Percentiles rank a stretch among this genome's conserved stretches.
Evolutionary conservation across 2,113 vertebrate species (phyloP).

Genomic region (Aspiorhynchus laticeps): DNA sequence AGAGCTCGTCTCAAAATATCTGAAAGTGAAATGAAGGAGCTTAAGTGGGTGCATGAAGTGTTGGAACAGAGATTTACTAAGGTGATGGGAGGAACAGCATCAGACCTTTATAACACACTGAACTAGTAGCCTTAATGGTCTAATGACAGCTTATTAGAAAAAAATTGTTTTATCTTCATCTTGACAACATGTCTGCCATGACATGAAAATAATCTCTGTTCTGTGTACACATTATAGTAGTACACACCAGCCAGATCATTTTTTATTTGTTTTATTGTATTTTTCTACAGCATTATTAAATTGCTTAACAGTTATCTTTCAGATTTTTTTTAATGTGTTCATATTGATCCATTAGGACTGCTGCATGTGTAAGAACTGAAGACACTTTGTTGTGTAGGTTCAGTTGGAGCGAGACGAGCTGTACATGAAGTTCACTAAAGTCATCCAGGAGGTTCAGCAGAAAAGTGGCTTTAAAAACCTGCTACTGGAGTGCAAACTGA

Average conservation of each 20-base stretch:
- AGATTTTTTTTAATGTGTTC: neutral
- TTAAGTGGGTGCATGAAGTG: conserved; percentile 82
- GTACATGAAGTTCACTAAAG: conserved; percentile 77
- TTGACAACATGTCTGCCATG: neutral
- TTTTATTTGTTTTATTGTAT: neutral
- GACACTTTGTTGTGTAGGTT: conserved; percentile 72
- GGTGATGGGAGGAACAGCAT: conserved; percentile 69
- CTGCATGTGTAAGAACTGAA: neutral
- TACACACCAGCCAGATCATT: neutral
- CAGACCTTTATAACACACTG: neutral
- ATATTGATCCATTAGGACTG: neutral
- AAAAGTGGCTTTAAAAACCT: conserved; percentile 79
- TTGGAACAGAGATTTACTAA: conserved; percentile 83
- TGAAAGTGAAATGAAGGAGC: conserved; percentile 78
- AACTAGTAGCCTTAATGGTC: neutral
- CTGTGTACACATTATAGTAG: neutral
- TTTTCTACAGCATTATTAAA: neutral
- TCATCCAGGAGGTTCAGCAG: conserved; percentile 81
- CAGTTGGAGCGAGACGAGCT: conserved; percentile 84
- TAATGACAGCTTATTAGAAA: neutral
- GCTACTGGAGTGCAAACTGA: conserved; percentile 83
- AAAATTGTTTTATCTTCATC: neutral
- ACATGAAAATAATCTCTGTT: neutral
- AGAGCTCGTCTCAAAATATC: conserved; percentile 75
- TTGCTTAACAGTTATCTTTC: neutral